Base-by-base conservation (phyloP, 2,113 vertebrate genomes). In the Piprites chloris region DNA sequence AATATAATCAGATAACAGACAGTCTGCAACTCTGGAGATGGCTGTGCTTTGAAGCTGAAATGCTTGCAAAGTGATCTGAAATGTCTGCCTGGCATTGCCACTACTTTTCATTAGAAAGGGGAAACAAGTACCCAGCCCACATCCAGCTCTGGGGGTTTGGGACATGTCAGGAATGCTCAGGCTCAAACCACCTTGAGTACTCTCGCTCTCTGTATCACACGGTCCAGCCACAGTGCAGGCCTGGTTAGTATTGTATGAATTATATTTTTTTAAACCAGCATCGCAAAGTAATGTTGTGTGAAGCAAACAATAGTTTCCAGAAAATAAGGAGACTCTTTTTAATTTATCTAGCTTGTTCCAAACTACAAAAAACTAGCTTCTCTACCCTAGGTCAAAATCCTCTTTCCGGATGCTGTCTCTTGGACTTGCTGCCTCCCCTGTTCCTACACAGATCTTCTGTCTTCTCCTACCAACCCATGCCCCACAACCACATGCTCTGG, bases 171-270 rank as follows among this genome's bases (percentile, higher is more conserved):
- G 20, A 63, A 58, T 30, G 30, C 55, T 62, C 18, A 28, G 39
- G 11, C 33, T 59, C 14, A 21, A 71, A 46, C 11, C 24, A 39
- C 22, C 19, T 12, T 2, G 8, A 49, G n/a, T 32, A 58, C 23
- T 62, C 21, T 14, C 46, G 53, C 11, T 73, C 23, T 56, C 77
- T 42, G 5, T 9, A 73, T 23, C 52, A 59, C 55, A 44, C 1
- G 1, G 21, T 6, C 32, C 32, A 58, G 35, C 21, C 62, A 58
- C 2, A 5, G 33, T 3, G 19, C 74, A 83, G 49, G 46, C 11
- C 3, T 12, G 22, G 20, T 7, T n/a, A 35, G 12, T 44, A 37
- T 7, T 16, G 0, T 2, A 18, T 14, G 1, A 41, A 35, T 32
- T 23, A 0, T 9, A 16, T 17, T 63, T 63, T 63, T 71, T 50